Evolutionary conservation across 1,140 invertebrate genomes (phyloP).

Genomic region (Drosophila melanica): DNA sequence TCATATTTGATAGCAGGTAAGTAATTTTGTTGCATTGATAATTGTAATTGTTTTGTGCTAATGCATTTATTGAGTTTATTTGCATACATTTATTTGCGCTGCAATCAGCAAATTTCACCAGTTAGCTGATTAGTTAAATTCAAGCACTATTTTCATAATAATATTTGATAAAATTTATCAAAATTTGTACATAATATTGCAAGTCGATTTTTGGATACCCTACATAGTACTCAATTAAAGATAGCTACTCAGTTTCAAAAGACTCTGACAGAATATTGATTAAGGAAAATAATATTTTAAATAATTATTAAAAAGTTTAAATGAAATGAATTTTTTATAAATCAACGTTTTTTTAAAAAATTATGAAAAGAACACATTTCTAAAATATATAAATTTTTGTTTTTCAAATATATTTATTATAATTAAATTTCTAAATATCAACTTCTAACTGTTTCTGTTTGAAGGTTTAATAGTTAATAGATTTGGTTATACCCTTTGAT

Average conservation of each 20-base stretch:
- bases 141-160: not conserved
- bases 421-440: too few relatives aligned
- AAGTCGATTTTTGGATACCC: not conserved
- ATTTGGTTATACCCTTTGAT: not conserved
- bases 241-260: not conserved
- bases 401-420: not conserved
- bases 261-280: too few relatives aligned
- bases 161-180: not conserved
- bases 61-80: constrained; percentile 22
- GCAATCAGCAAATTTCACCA: constrained; percentile 13
- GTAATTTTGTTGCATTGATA: constrained; percentile 1
- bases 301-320: too few relatives aligned
- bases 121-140: constrained; percentile 17
- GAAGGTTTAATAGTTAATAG: not conserved
- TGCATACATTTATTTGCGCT: constrained; percentile 10
- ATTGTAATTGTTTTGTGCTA: constrained; percentile 8
- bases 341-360: too few relatives aligned
- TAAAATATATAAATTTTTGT: not conserved
- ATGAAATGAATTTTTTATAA: too few relatives aligned
- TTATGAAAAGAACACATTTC: too few relatives aligned
- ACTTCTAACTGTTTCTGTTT: too few relatives aligned
- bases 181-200: too few relatives aligned
- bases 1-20: constrained; percentile 5
- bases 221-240: not conserved
- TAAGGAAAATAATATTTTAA: not conserved